Evolutionary conservation across 2,888 invertebrate genomes (phyloP), one percentile per base, ranked within the genome.

Genomic region (Chelonus formosanus): DNA sequence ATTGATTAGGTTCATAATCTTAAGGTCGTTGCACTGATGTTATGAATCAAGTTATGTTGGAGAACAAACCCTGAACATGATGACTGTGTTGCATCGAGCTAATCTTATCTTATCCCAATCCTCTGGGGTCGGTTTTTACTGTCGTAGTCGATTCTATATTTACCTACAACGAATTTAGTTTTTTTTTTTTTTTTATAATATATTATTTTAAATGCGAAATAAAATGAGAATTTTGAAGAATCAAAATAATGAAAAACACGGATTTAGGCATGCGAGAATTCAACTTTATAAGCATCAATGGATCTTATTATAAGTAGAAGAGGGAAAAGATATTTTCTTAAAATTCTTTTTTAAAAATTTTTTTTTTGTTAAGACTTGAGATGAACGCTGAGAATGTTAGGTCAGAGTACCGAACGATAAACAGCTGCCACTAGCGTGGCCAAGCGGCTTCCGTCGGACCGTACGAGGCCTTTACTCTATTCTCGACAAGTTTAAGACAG

Each of bases 91-190:
- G 69, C 66, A 67, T 63, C 66, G 57, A 34, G 63, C 72, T 78
- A 79, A 79, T 80, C 79, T 79, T 80, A 78, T 80, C 80, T 80
- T 78, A 80, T 79, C 77, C 67, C 75, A 75, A 79, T 78, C 75
- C 76, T 74, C 73, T 67, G 62, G 66, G 66, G 50, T 65, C n/a
- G 35, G 45, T 65, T 64, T 61, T 48, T 54, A 36, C 36, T 54
- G 45, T 55, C 31, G 34, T 52, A 32, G 6, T 52, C 8, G 52
- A 8, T 32, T 43, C 43, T 60, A 44, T 44, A 55, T 54, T 47
- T 55, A 54, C 47, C 43, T 60, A 55, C n/a, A 53, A 47, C 35
- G 47, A 63, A 35, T 8, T 5, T 5, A 40, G n/a, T 40, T 40
- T 40, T 40, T 40, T 6, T 2, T 40, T 40, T 6, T 20, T 20